A percentile compares a stretch with the other conserved stretches of the same genome.
phyloP scores from a whole-genome alignment of 2,888 invertebrate genomes.

The Eumacrocentrus americanus region DNA sequence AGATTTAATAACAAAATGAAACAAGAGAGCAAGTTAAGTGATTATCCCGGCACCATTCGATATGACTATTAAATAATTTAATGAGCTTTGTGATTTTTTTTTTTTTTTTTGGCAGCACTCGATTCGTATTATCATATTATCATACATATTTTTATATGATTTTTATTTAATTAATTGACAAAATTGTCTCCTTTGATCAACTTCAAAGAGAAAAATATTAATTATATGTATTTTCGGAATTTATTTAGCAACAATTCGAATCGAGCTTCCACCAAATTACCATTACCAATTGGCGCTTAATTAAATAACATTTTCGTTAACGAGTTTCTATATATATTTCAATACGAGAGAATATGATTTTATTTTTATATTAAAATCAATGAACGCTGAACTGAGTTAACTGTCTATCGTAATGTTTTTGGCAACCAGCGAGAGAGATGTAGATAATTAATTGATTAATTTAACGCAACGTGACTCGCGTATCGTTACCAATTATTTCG shows the following conservation, averaged over 20 bases:
- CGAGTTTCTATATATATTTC: not conserved
- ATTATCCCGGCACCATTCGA: conserved; percentile 56
- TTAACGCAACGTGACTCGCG: conserved; percentile 14
- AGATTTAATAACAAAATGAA: conserved; percentile 61
- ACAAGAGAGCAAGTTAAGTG: conserved; percentile 60
- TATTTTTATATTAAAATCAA: not conserved
- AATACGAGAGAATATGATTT: not conserved
- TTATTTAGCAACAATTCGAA: too few relatives aligned
- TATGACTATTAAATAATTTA: conserved; percentile 41
- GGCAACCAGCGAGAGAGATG: conserved; percentile 13
- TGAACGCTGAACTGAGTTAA: not conserved
- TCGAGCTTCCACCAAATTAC: too few relatives aligned
- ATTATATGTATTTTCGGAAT: too few relatives aligned
- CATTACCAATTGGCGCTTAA: not conserved
- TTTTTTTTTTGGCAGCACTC: too few relatives aligned
- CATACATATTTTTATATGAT: too few relatives aligned
- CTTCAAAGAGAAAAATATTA: too few relatives aligned
- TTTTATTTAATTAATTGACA: too few relatives aligned
- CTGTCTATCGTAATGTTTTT: too few relatives aligned
- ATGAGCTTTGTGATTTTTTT: too few relatives aligned
- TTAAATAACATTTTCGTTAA: not conserved
- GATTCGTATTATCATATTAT: too few relatives aligned
- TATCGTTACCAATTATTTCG: conserved; percentile 30
- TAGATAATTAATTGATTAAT: conserved; percentile 12
- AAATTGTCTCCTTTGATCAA: too few relatives aligned